Evolutionary conservation across 2,113 vertebrate species (phyloP).

Genomic region (Phocoena sinus): DNA sequence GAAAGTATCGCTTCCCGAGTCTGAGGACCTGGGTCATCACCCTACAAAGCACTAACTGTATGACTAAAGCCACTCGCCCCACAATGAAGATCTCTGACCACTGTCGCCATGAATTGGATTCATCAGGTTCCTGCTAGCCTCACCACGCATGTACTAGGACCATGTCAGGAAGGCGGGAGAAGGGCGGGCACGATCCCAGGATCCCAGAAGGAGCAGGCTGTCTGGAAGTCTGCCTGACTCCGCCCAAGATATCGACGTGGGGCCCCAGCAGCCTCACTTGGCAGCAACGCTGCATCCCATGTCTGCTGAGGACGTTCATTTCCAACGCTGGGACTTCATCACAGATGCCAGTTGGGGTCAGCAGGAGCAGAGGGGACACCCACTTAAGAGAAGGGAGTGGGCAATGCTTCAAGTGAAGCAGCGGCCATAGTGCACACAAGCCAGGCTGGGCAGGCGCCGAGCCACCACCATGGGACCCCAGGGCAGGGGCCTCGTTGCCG

Average conservation of each 20-base stretch:
- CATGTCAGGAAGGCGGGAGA: background rate
- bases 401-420: background rate
- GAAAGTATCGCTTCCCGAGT: background rate
- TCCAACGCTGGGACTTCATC: background rate
- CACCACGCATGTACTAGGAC: background rate
- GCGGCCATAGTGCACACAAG: background rate
- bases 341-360: background rate
- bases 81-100: background rate
- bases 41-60: background rate
- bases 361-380: background rate
- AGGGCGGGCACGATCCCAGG: background rate
- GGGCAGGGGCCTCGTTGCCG: background rate
- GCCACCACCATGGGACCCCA: accelerated
- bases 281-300: background rate
- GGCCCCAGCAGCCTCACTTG: background rate
- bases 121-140: background rate
- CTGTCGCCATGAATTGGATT: accelerated
- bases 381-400: background rate
- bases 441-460: accelerated
- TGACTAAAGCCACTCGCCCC: background rate
- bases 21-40: background rate
- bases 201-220: background rate
- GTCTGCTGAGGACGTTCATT: background rate
- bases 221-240: background rate
- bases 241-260: background rate